phyloP scores from a whole-genome alignment of 2,888 invertebrate species.

The Lasioglossum villosulum region DNA sequence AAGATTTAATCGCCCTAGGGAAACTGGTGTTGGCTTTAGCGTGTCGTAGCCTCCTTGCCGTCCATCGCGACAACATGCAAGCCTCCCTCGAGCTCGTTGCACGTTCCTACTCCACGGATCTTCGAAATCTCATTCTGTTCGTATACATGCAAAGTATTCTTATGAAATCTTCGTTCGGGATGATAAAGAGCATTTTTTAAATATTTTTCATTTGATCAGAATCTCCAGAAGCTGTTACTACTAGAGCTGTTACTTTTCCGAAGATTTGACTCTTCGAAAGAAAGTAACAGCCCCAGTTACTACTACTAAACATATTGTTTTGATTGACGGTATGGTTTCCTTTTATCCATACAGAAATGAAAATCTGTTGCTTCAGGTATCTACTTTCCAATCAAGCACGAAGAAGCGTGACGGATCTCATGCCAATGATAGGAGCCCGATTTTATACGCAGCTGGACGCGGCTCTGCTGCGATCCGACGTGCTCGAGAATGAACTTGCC shows the following conservation, averaged over 20 bases:
- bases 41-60: constrained; percentile 95
- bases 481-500: constrained; percentile 95
- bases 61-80: constrained; percentile 94
- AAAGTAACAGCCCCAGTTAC: no score
- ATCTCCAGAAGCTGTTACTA: neutral
- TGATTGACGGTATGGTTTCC: neutral
- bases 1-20: constrained; percentile 96
- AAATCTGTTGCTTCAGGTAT: constrained; percentile 86
- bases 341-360: constrained; percentile 1
- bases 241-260: no score
- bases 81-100: constrained; percentile 95
- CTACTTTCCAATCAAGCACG: constrained; percentile 89
- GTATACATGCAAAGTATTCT: constrained; percentile 43
- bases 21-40: constrained; percentile 96
- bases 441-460: constrained; percentile 98
- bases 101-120: constrained; percentile 96
- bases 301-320: neutral
- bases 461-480: constrained; percentile 94
- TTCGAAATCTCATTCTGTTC: constrained; percentile 97
- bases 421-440: constrained; percentile 99
- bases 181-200: neutral
- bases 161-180: neutral
- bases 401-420: constrained; percentile 96
- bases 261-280: no score
- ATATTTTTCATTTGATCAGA: neutral